phyloP scores from a whole-genome alignment of 23 tunicate species.

The Clavelina lepadiformis region DNA sequence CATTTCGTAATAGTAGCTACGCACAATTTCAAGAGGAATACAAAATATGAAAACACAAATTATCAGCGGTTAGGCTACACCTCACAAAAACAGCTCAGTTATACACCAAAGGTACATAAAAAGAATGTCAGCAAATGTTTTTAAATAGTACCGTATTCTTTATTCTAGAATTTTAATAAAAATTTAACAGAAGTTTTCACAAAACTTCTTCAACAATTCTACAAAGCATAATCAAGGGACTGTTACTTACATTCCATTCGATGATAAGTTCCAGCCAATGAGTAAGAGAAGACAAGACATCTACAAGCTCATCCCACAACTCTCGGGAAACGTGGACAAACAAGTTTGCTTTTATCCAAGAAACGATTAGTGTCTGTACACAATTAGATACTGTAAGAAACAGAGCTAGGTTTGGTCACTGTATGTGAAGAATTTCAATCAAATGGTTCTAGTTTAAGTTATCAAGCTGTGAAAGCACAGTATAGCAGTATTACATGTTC shows the following conservation, averaged over 20 bases:
- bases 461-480: no score
- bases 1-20: no score
- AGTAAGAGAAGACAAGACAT: constrained; percentile 48
- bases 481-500: no score
- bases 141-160: not conserved
- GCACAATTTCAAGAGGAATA: no score
- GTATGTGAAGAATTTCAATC: no score
- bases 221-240: not conserved
- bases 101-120: no score
- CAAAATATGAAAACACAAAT: no score
- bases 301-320: constrained; percentile 88
- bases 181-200: not conserved
- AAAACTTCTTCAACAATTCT: not conserved
- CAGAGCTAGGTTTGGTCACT: not conserved
- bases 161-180: not conserved
- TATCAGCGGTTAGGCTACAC: no score
- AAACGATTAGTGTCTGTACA: constrained; percentile 85
- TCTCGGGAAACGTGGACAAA: constrained; percentile 69
- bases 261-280: constrained; percentile 66
- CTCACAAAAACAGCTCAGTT: no score
- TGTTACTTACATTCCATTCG: constrained; percentile 96
- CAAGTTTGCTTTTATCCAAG: constrained; percentile 95
- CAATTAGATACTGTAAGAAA: not conserved
- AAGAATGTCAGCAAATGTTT: no score
- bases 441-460: no score